Evolutionary conservation across 1,140 invertebrate genomes (phyloP).

Genomic region (Philopotamus ludificatus): DNA sequence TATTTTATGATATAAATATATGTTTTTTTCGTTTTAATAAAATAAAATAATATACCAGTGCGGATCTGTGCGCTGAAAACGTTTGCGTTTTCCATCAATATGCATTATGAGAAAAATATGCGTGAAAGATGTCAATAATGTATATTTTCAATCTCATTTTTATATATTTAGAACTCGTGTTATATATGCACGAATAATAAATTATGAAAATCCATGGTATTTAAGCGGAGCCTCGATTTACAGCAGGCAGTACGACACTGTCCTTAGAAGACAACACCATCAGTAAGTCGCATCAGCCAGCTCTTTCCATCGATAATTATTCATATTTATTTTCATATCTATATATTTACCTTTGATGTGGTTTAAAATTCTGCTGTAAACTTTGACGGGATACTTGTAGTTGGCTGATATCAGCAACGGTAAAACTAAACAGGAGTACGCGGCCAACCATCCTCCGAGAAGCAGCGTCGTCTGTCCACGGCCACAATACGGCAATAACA

Average conservation of each 20-base stretch:
- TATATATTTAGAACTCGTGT: slow-evolving; percentile 3
- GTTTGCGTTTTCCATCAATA: too few relatives aligned
- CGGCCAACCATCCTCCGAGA: slow-evolving; percentile 61
- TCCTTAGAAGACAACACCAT: slow-evolving; percentile 38
- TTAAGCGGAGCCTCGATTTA: slow-evolving; percentile 22
- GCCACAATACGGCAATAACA: slow-evolving; percentile 62
- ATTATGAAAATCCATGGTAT: too few relatives aligned
- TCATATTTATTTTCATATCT: background rate
- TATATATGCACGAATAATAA: too few relatives aligned
- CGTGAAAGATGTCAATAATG: slow-evolving; percentile 30
- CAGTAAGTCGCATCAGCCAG: slow-evolving; percentile 38
- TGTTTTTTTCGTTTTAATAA: too few relatives aligned
- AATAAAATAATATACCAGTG: too few relatives aligned
- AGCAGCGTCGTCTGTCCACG: slow-evolving; percentile 59
- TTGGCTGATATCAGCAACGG: slow-evolving; percentile 65
- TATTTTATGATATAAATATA: too few relatives aligned
- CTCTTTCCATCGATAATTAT: background rate
- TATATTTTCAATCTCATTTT: slow-evolving; percentile 42
- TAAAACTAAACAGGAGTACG: slow-evolving; percentile 63
- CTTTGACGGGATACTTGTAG: slow-evolving; percentile 61
- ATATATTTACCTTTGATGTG: slow-evolving; percentile 40
- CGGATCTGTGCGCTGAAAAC: too few relatives aligned
- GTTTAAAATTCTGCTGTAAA: slow-evolving; percentile 33
- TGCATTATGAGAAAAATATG: too few relatives aligned
- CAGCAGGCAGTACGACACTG: slow-evolving; percentile 44